Base-by-base conservation (phyloP, 2,888 invertebrate species). In the Macrosiphum euphorbiae region DNA sequence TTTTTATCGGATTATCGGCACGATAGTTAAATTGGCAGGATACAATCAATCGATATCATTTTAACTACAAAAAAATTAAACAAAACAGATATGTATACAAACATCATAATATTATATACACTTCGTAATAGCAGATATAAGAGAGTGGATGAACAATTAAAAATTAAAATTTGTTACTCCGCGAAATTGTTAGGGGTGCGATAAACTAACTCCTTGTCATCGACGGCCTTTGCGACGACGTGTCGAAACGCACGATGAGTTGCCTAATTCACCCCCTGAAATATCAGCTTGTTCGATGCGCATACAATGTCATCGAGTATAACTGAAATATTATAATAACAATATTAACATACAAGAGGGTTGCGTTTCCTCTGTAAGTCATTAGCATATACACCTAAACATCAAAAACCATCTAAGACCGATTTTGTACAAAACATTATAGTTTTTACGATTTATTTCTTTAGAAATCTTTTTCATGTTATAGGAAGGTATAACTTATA, bases 201-300 rank as follows among this genome's bases (percentile, higher is more conserved):
- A 50, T 58, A 58, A 11, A n/a, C 24, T 47, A n/a, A 94, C 94
- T 90, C 94, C 94, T 90, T 87, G 86, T 85, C 61, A 24, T 67
- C 58, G n/a, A 20, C 20, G 35, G 35, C 78, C 16, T 41, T 58
- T 24, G 92, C 13, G 78, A 78, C 50, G 89, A 35, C 55, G 85
- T 90, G 85, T 90, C 61, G 67, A 41, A 85, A 86, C 58, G 94
- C 35, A 87, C 86, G 90, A 94, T 94, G 52, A 67, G 94, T 94
- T 94, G 94, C 94, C 94, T 94, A 94, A 50, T 52, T 55, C 41
- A 61, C 94, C 61, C 90, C 94, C 67, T 44, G 47, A 11, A 67
- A 90, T 67, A 50, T 78, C 52, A 26, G 35, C 13, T 78, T 26
- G 90, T 35, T 41, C 35, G 11, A 52, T 20, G 13, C 7, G 20